Base-by-base conservation (phyloP, 2,113 vertebrate species). In the Pseudois nayaur region DNA sequence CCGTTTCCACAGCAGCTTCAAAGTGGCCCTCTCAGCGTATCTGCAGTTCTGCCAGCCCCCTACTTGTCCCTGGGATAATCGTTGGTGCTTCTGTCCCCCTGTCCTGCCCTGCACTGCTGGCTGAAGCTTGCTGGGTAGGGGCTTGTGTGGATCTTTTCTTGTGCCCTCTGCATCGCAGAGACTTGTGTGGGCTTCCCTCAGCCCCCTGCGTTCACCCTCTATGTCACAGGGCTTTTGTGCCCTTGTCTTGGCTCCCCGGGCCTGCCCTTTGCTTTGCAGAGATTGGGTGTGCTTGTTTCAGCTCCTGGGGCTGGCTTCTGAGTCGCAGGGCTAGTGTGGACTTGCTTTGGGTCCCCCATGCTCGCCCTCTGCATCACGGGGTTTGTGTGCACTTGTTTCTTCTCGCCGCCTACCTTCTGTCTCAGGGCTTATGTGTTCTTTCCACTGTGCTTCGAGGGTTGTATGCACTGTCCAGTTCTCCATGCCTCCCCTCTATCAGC, bases 341-440 rank as follows among this genome's bases (percentile, higher is more conserved):
- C 14, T 62, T 62, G 14, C 29, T 62, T 16, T 33, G 31, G 29
- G 6, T 33, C 60, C 31, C 31, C 60, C 60, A 15, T 33, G 60
- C 60, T 62, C 0, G 0, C 60, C 29, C 13, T 62, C 31, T 62
- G 6, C 31, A 33, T 33, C 17, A 11, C 0, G 4, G 33, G 33
- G 4, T 36, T 67, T 67, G 33, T 36, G 33, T 36, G 8, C 33
- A 67, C 33, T 67, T 67, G 64, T 36, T 67, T 67, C 17, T 36
- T 67, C 64, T 67, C 33, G 36, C 33, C 2, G 0, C 16, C 33
- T 36, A 36, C 17, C 33, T n/a, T 67, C 64, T 36, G 64, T 36
- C 16, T 67, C 64, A 36, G 33, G 64, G 33, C 64, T 67, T 36
- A 67, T 11, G 64, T 36, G 33, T 36, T 21, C 64, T 67, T 36